Evolutionary conservation across 2,888 invertebrate species (phyloP), one percentile per base, ranked within the genome.

Genomic region (Deilephila porcellus): DNA sequence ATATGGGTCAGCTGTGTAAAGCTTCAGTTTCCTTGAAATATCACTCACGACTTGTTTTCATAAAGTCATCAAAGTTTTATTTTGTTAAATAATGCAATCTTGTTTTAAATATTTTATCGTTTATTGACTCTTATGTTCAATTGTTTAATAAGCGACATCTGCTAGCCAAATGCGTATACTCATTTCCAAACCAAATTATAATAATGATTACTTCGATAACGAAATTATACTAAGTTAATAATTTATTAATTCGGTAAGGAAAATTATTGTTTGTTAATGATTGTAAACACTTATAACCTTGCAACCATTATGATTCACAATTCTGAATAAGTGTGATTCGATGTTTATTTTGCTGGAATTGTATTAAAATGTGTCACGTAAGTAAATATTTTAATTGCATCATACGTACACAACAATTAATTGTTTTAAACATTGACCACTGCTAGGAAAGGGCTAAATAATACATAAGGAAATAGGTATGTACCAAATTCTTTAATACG

Each of bases 1-100:
- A 67, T 67, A 37, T 25, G 25, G 67, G 45, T 67, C 67, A 67
- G 67, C 67, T 67, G 67, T 52, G 52, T 52, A 67, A 67, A 67
- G 67, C 6, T 20, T 17, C 6, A 45, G 19, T 52, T 52, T 67
- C 67, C 67, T 52, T 29, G 67, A 67, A 67, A 67, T 25, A 45
- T 25, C 25, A 17, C 20, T 67, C 25, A 8, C n/a, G 5, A 56
- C 56, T 67, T 67, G 17, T 52, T 67, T 52, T 25, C 20, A 19
- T 20, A n/a, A 11, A 20, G 19, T 29, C 11, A 32, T 60, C 17
- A 29, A 25, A 17, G 29, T 20, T 60, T 32, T 60, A 7, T 34
- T 63, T 34, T 34, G 19, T 4, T n/a, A 34, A 64, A 3, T 20
- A 11, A 37, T 19, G 11, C 5, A 63, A 34, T 63, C 19, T 37